Evolutionary conservation across 1,140 invertebrate species (phyloP).

Genomic region (Whitmania pigra): DNA sequence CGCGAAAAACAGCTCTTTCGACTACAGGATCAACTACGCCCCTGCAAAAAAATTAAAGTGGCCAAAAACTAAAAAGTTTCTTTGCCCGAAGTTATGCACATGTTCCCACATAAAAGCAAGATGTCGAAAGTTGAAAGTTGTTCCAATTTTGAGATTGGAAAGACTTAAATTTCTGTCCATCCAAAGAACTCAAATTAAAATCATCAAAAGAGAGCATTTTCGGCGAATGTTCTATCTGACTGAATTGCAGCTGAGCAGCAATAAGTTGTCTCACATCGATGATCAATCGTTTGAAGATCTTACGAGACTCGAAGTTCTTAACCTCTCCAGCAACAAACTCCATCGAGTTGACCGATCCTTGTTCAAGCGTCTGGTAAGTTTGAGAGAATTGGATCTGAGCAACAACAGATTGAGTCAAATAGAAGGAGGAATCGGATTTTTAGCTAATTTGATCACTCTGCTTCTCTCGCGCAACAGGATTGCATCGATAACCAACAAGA

Average conservation of each 20-base stretch:
- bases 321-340: conserved; percentile 20
- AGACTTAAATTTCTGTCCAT: too few relatives aligned
- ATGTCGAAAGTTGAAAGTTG: too few relatives aligned
- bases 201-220: too few relatives aligned
- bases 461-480: conserved; percentile 33
- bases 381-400: conserved; percentile 58
- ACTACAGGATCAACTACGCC: too few relatives aligned
- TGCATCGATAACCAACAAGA: background rate
- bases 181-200: too few relatives aligned
- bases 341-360: conserved; percentile 23
- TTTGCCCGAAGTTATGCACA: too few relatives aligned
- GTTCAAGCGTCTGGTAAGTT: conserved; percentile 38
- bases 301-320: conserved; percentile 21
- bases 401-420: conserved; percentile 59
- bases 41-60: too few relatives aligned
- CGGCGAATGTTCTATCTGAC: background rate
- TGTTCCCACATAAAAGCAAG: too few relatives aligned
- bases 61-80: too few relatives aligned
- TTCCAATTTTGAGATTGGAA: too few relatives aligned
- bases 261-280: conserved; percentile 15
- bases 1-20: too few relatives aligned
- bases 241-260: conserved; percentile 17
- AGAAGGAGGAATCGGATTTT: conserved; percentile 29
- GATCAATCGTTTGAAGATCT: conserved; percentile 16
- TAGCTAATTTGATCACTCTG: conserved; percentile 53